phyloP scores from a whole-genome alignment of 2,888 invertebrate genomes.

The Cosmia trapezina region DNA sequence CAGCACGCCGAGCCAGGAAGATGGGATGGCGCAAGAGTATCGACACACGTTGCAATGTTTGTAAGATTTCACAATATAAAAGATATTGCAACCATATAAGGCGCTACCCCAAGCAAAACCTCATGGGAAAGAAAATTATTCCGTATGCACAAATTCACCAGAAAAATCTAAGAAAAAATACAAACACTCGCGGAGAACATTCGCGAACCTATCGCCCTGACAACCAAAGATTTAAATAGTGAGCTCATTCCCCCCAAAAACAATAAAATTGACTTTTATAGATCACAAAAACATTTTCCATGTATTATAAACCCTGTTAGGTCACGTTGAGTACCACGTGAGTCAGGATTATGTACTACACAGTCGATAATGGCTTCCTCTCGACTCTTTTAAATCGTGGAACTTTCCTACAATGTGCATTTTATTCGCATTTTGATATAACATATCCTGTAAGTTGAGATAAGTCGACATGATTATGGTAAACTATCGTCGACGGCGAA shows the following conservation, averaged over 20 bases:
- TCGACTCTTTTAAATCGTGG: constrained; percentile 63
- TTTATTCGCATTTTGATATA: constrained; percentile 65
- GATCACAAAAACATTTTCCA: constrained; percentile 33
- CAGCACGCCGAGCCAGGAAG: too few species aligned
- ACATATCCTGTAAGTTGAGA: constrained; percentile 63
- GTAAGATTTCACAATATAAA: not conserved
- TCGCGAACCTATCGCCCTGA: not conserved
- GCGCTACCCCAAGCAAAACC: too few species aligned
- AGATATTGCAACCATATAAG: too few species aligned
- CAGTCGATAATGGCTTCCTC: constrained; percentile 74
- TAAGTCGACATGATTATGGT: constrained; percentile 58
- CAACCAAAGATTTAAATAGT: constrained; percentile 25
- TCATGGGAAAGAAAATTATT: not conserved
- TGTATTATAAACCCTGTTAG: constrained; percentile 26
- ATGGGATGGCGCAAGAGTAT: too few species aligned
- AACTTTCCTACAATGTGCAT: constrained; percentile 66
- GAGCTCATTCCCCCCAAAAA: constrained; percentile 41
- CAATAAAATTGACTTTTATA: constrained; percentile 56
- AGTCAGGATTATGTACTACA: constrained; percentile 68
- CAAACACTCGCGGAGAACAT: constrained; percentile 1
- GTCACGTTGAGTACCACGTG: constrained; percentile 75
- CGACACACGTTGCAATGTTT: too few species aligned
- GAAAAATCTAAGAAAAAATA: not conserved
- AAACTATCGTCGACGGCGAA: constrained; percentile 46
- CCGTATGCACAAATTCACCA: not conserved